Percentiles rank a stretch among this genome's conserved stretches.
Conservation (phyloP, 1,140 invertebrate genomes). For the Tetraneura akinire region DNA sequence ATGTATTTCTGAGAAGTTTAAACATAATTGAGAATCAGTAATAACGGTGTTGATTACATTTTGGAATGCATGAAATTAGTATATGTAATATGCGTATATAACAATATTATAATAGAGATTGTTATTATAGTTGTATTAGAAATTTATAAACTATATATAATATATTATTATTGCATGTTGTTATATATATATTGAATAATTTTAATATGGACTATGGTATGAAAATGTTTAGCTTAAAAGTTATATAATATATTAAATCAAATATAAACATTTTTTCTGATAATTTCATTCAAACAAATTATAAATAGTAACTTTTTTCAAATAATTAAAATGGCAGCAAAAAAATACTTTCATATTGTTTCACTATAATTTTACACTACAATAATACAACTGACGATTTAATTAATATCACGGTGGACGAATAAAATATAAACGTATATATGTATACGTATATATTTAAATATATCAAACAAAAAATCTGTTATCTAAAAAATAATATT, state of each 20-base stretch:
- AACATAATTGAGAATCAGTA: conserved; percentile 30
- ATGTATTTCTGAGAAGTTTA: neutral
- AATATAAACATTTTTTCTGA: neutral
- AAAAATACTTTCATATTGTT: conserved; percentile 5
- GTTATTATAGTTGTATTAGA: neutral
- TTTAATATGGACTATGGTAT: neutral
- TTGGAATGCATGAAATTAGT: conserved; percentile 12
- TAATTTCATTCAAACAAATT: neutral
- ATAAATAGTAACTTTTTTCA: neutral
- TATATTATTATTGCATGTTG: neutral
- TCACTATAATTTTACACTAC: neutral
- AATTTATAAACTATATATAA: neutral
- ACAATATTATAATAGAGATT: conserved; percentile 2
- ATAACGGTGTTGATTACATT: conserved; percentile 34
- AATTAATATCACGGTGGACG: neutral
- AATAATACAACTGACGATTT: neutral
- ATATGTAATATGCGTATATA: too few species aligned
- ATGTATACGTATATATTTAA: neutral
- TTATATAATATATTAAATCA: too few species aligned
- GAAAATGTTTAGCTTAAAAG: neutral
- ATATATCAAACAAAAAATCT: conserved; percentile 6
- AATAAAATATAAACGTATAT: neutral
- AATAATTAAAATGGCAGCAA: neutral
- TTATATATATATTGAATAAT: neutral
- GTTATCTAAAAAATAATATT: neutral